Evolutionary conservation across 2,113 vertebrate genomes (phyloP), one percentile per base, ranked within the genome.

Genomic region (Pristiophorus japonicus): DNA sequence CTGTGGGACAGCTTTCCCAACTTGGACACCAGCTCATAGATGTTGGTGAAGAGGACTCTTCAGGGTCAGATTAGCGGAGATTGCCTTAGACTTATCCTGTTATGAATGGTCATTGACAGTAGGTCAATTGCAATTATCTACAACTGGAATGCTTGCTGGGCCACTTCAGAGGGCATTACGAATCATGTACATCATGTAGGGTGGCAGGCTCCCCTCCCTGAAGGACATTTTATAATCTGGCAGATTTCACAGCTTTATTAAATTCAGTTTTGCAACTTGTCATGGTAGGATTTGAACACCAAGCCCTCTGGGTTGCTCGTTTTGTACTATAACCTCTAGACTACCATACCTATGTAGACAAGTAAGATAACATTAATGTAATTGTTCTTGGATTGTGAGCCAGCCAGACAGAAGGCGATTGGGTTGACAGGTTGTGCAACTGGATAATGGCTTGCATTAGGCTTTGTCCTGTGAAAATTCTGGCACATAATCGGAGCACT

Each of bases 361-460:
- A 91, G 1, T 63, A 91, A n/a, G 87, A n/a, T 90, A 34, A 62
- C 63, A 38, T 91, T 18, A 42, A 81, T 81, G 4, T 18, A 91
- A 91, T 91, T 91, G 55, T 91, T 91, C 55, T 62, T 91, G 12
- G 88, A n/a, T 62, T 91, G 59, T n/a, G 14, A 91, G 11, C n/a
- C 27, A 90, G 84, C 45, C 85, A 88, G 27, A 4, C 75, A 88
- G 42, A 87, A 51, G 55, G 27, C n/a, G 59, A 63, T 81, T 81
- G 75, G 38, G 38, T 1, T 38, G 42, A 16, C 38, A 42, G n/a
- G 75, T 42, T 81, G 34, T 63, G 59, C 55, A 91, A 90, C 63
- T 4, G 55, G 14, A 38, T 38, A 63, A 34, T 63, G 27, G 14
- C 34, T 62, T 59, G 59, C 59, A 91, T 14, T 59, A 59, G 59